These are phyloP conservation scores for Leptinotarsa texana DNA, from an alignment of 1,140 invertebrate genomes.

Conservation along the genomic window DNA sequence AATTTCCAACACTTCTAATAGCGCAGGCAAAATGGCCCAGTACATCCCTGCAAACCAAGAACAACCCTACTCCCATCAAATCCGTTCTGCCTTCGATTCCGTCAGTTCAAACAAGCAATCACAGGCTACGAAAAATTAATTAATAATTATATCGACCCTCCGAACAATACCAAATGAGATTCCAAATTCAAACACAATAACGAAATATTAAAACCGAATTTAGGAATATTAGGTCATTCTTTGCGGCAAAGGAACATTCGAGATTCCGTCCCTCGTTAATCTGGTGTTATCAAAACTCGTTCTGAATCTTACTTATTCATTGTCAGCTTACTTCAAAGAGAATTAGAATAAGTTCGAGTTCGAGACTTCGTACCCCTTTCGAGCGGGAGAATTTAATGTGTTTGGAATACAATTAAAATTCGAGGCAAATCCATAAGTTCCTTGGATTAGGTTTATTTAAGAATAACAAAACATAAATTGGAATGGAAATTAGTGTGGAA, in stretches of 20 bases:
- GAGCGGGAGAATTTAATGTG: slow-evolving; percentile 35
- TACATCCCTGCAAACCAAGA: neutral
- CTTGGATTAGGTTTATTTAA: slow-evolving; percentile 28
- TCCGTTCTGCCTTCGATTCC: slow-evolving; percentile 32
- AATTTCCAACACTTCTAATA: no score
- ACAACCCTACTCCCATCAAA: slow-evolving; percentile 13
- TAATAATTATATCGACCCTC: slow-evolving; percentile 28
- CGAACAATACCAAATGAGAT: slow-evolving; percentile 20
- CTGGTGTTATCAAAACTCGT: slow-evolving; percentile 43
- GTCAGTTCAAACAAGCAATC: slow-evolving; percentile 36
- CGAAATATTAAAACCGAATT: slow-evolving; percentile 22
- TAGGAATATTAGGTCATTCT: slow-evolving; percentile 13
- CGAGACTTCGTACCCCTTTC: slow-evolving; percentile 37
- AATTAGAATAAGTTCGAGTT: slow-evolving; percentile 46
- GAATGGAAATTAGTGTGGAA: slow-evolving; percentile 19
- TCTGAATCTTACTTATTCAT: slow-evolving; percentile 47
- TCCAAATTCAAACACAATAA: slow-evolving; percentile 31
- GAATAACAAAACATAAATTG: slow-evolving; percentile 30
- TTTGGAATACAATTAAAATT: slow-evolving; percentile 37
- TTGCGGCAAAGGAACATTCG: slow-evolving; percentile 4
- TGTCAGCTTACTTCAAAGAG: slow-evolving; percentile 47
- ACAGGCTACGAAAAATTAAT: slow-evolving; percentile 39
- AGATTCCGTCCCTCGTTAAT: slow-evolving; percentile 18
- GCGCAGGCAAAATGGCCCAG: no score
- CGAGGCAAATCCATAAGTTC: slow-evolving; percentile 28